phyloP scores from a whole-genome alignment of 1,140 invertebrate species.

The Spodoptera frugiperda region DNA sequence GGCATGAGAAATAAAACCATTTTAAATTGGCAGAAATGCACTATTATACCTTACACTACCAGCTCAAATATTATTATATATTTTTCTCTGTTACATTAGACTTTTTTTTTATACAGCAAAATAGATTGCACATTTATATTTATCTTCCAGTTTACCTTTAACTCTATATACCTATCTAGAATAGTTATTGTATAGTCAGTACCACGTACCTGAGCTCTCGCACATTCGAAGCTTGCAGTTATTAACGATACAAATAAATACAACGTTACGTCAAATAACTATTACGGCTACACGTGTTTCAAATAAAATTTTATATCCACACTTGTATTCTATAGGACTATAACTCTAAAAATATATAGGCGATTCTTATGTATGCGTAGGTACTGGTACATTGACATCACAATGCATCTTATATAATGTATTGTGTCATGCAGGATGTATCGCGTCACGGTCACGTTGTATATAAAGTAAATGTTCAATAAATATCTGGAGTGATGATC shows the following conservation, averaged over 20 bases:
- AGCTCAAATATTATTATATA: no score
- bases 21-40: no score
- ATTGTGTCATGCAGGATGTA: slow-evolving; percentile 53
- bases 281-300: slow-evolving; percentile 78
- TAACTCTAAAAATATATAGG: slow-evolving; percentile 79
- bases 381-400: slow-evolving; percentile 66
- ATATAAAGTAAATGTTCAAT: slow-evolving; percentile 1
- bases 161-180: no score
- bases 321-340: slow-evolving; percentile 71
- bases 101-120: no score
- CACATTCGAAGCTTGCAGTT: slow-evolving; percentile 34
- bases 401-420: slow-evolving; percentile 54
- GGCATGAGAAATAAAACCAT: no score
- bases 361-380: slow-evolving; percentile 68
- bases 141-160: no score
- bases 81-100: no score
- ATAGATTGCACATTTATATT: no score
- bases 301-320: slow-evolving; percentile 81
- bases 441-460: slow-evolving; percentile 22
- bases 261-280: slow-evolving; percentile 54
- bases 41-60: no score
- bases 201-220: background rate
- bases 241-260: slow-evolving; percentile 43
- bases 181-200: no score
- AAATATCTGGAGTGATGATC: slow-evolving; percentile 1